Base-by-base conservation (phyloP, 2,797 vertebrate genomes). In the Ceyx erithaca region DNA sequence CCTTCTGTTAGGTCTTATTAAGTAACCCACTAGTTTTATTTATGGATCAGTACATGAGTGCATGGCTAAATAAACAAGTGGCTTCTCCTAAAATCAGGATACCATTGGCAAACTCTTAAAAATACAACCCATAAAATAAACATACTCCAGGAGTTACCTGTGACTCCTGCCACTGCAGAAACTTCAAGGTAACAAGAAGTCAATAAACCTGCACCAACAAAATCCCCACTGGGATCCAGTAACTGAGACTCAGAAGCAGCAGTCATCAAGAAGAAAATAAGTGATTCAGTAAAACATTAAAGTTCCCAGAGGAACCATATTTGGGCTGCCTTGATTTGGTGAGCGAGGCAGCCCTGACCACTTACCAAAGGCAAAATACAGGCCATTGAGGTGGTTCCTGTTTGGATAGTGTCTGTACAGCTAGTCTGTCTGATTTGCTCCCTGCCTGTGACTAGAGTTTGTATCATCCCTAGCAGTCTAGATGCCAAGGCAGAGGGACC, bases 71-170 rank as follows among this genome's bases (percentile, higher is more conserved):
- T 66, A 94, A 92, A 87, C n/a, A 87, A 85, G 26, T 48, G 43
- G 45, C 89, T 80, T 92, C 58, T 92, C 77, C 91, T 93, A 58
- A 93, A 89, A 70, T 73, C 31, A 63, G 59, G 73, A 26, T 76
- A 52, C 73, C 82, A 66, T 67, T 89, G 92, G 55, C 58, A 91
- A 91, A 92, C 89, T 93, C 80, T 92, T 93, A 94, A 96, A 95
- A 95, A 86, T 81, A 49, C 41, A 61, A 73, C 85, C 80, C 55
- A 69, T 96, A 94, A 96, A 96, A 95, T 96, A 96, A 96, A 93
- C 94, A 93, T 87, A 88, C 91, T 94, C 80, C 59, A 84, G 91
- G 89, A 93, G 87, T 90, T 81, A 89, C 91, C 89, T 85, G 73
- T 83, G 69, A 70, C 37, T 95, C 49, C 52, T 1, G 7, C 57